Conservation (phyloP, 2,113 vertebrate species). For the Hippocampus comes region DNA sequence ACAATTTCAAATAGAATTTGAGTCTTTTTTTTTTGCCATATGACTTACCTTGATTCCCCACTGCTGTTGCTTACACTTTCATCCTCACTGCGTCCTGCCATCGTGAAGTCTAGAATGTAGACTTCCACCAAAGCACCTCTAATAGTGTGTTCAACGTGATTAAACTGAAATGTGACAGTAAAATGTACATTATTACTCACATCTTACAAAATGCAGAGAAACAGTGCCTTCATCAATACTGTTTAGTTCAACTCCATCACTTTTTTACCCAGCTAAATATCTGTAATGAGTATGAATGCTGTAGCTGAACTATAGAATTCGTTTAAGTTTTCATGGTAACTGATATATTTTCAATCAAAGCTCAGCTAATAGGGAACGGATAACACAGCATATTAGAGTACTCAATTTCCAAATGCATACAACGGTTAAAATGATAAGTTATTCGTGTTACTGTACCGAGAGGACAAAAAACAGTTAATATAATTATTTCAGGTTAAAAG, state of each 20-base stretch:
- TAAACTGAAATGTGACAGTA: slow-evolving; percentile 28
- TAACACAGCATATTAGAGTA: background rate
- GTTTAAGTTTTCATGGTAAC: background rate
- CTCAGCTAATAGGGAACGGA: background rate
- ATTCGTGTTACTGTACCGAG: background rate
- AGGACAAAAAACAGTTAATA: background rate
- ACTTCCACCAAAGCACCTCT: slow-evolving; percentile 29
- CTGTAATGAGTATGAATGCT: no score
- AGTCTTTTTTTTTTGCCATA: background rate
- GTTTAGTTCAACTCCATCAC: background rate
- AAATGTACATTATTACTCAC: background rate
- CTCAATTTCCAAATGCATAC: background rate
- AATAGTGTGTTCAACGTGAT: slow-evolving; percentile 22
- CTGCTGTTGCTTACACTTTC: slow-evolving; percentile 93
- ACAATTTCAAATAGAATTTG: no score
- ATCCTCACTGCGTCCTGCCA: slow-evolving; percentile 96
- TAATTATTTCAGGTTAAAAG: background rate
- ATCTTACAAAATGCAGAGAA: background rate
- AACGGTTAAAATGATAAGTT: background rate
- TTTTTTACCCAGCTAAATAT: background rate
- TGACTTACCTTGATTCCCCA: slow-evolving; percentile 89
- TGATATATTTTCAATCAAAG: background rate
- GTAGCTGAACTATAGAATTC: background rate
- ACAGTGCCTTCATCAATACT: background rate
- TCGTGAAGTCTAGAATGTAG: slow-evolving; percentile 64